Evolutionary conservation across 2,888 invertebrate genomes (phyloP), one percentile per base, ranked within the genome.

Genomic region (Lasioglossum lativentre): DNA sequence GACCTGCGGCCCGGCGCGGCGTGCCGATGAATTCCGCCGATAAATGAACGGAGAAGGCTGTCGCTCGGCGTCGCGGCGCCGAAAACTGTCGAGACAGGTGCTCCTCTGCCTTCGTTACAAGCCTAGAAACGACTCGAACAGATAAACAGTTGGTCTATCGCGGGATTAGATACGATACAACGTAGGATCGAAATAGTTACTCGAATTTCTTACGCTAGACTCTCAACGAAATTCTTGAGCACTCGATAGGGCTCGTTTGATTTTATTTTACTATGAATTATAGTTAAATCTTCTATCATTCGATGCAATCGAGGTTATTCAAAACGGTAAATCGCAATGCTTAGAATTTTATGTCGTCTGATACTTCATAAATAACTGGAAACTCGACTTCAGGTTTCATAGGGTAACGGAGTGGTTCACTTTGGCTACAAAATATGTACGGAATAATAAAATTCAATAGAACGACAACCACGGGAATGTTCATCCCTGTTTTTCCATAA

Each of bases 1-100:
- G 86, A 86, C 85, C 78, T 73, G 82, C 66, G 56, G 74, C 68
- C 34, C 70, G 73, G 77, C 78, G 78, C 70, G 73, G 77, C 78
- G 78, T 72, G 75, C 75, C 81, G 82, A 85, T 85, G 85, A 85
- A 85, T 82, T 76, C 52, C 23, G 52, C 16, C 45, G 86, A 85
- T 86, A 86, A 77, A 85, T 40, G 63, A 76, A 10, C 45, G 47
- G 47, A 10, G 30, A n/a, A 12, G 16, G 56, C n/a, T 40, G 52
- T 45, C 8, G 38, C 16, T 78, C 78, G 78, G 34, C 86, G 56
- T 23, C 23, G 10, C 45, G 85, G 78, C 86, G 75, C 75, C 85
- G 38, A 82, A 85, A 77, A 52, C 14, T 82, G 70, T 79, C 85
- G 70, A 78, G 79, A 85, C 76, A 82, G 85, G 68, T 86, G 84